Base-by-base conservation (phyloP, 2,797 vertebrate genomes). In the Allochrocebus solatus region DNA sequence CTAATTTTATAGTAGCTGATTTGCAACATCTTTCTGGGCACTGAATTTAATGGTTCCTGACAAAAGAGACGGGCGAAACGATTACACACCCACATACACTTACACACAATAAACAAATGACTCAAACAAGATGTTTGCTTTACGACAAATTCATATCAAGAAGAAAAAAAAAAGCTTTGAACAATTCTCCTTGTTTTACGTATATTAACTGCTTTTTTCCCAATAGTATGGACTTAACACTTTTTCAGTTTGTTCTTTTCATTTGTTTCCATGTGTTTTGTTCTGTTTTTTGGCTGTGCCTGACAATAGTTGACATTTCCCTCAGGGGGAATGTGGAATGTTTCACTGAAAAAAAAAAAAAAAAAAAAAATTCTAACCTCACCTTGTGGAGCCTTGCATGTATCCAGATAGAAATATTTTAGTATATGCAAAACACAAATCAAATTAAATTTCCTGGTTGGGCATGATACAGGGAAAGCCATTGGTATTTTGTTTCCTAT, bases 1-100 rank as follows among this genome's bases (percentile, higher is more conserved):
- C 70, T 90, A 93, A 97, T 97, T 98, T 97, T 97, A 94, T 94
- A 97, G 76, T 82, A 86, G 53, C 83, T 89, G 79, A 96, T 91
- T 97, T 95, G 50, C 22, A 96, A 41, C 90, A 85, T 94, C 39
- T 97, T 43, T 91, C 86, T 90, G 41, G 70, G 72, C 88, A 89
- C 43, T 96, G 80, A 91, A 94, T 94, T 96, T 95, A 98, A 97
- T 97, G 86, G 64, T 30, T 97, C 76, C 94, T 93, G 76, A 93
- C 72, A 64, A 97, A 92, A 91, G 48, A 92, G 36, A 89, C 43
- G 22, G 48, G 70, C 24, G 84, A 84, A 83, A 87, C 84, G 46
- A 93, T 87, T 91, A 90, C 19, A 95, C 16, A 87, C 8, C 59
- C 10, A 53, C 28, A 50, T 24, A 24, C 8, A 70, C 50, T 70